phyloP scores from a whole-genome alignment of 1,140 invertebrate genomes.

The Musca domestica region DNA sequence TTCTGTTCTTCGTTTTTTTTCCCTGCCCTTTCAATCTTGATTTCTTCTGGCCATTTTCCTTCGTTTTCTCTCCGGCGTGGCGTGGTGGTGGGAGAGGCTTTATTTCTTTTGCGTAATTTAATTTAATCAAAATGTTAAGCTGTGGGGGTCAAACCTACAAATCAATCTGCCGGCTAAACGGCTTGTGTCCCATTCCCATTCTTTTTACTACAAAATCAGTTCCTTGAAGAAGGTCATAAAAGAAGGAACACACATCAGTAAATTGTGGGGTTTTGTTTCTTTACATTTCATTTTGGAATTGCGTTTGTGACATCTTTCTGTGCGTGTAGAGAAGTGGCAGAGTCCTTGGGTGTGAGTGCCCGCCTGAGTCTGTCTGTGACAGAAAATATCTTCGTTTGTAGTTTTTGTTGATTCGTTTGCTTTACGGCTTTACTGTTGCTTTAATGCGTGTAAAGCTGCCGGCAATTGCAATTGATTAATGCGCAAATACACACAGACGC shows the following conservation, averaged over 20 bases:
- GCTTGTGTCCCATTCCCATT: conserved; percentile 1
- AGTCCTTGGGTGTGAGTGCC: too few species aligned
- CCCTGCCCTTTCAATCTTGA: too few species aligned
- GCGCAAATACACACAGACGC: conserved; percentile 28
- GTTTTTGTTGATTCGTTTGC: conserved; percentile 2
- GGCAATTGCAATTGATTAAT: conserved; percentile 47
- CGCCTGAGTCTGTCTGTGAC: too few species aligned
- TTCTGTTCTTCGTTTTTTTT: too few species aligned
- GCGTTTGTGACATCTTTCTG: background rate
- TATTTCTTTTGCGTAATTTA: conserved; percentile 37
- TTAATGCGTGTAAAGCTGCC: conserved; percentile 19
- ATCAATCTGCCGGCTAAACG: conserved; percentile 26
- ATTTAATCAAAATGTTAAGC: conserved; percentile 52
- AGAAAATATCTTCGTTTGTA: conserved; percentile 7
- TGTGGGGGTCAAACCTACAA: conserved; percentile 30
- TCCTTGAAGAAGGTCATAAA: too few species aligned
- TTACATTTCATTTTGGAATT: conserved; percentile 7
- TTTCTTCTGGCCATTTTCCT: background rate
- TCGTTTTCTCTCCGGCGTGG: too few species aligned
- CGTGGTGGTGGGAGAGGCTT: background rate
- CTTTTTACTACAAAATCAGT: too few species aligned
- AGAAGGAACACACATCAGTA: conserved; percentile 7
- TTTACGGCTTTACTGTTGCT: background rate
- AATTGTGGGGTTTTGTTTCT: background rate
- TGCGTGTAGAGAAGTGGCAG: background rate